A percentile compares a stretch with the other conserved stretches of the same genome.
These are phyloP conservation scores for Keiferia lycopersicella DNA, from an alignment of 2,888 invertebrate species.

Conservation along the genomic window DNA sequence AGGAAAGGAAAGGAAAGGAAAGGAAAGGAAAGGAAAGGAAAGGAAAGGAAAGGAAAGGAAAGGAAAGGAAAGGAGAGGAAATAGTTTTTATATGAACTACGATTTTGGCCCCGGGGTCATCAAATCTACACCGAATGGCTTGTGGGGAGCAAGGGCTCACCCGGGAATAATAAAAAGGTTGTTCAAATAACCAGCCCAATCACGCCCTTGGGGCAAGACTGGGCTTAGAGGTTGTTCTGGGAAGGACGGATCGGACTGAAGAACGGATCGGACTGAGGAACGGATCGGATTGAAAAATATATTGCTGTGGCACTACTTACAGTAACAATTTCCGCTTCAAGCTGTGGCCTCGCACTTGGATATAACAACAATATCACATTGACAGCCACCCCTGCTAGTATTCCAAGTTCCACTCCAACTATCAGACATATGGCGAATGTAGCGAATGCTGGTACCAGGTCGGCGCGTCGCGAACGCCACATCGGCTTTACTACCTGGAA, in stretches of 20 bases:
- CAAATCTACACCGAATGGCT: no score
- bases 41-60: neutral
- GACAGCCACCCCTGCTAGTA: conserved; percentile 89
- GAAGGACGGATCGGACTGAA: no score
- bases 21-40: neutral
- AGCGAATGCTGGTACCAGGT: conserved; percentile 88
- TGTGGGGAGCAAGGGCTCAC: no score
- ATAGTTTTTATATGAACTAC: no score
- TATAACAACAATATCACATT: conserved; percentile 90
- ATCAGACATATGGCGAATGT: conserved; percentile 91
- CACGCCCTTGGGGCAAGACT: no score
- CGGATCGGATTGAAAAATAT: no score
- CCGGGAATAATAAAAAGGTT: no score
- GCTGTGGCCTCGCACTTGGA: conserved; percentile 89
- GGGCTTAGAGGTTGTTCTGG: no score
- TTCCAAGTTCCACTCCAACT: conserved; percentile 93
- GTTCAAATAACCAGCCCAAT: no score
- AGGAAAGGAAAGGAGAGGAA: neutral
- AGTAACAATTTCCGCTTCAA: conserved; percentile 86
- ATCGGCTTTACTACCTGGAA: conserved; percentile 88
- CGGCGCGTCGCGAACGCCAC: conserved; percentile 92
- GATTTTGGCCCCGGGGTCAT: no score
- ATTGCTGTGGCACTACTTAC: conserved; percentile 55
- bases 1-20: neutral
- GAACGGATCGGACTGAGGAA: no score